Percentiles rank a stretch among this genome's conserved stretches.
Evolutionary conservation across 2,888 invertebrate genomes (phyloP).

Genomic region (Chloroclysta siterata): DNA sequence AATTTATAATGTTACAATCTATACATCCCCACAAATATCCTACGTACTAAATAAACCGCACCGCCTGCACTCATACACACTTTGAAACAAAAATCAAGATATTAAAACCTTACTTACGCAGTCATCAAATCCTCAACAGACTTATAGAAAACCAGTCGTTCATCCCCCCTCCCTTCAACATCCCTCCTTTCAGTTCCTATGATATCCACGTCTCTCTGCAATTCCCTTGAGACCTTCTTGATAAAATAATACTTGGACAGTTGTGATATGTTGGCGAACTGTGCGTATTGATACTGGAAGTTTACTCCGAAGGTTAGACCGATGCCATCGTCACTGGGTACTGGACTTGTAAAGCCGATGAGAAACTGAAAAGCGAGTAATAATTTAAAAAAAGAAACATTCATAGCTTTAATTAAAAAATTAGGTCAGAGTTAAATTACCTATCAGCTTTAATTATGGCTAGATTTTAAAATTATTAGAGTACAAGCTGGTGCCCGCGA

Average conservation of each 20-base stretch:
- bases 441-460: too few species aligned
- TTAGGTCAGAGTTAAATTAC: too few species aligned
- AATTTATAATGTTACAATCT: too few species aligned
- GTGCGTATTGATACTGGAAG: constrained; percentile 87
- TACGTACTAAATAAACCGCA: too few species aligned
- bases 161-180: constrained; percentile 54
- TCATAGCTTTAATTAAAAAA: too few species aligned
- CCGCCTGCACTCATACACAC: too few species aligned
- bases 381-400: background rate
- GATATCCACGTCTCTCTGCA: constrained; percentile 52
- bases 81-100: too few species aligned
- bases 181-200: constrained; percentile 40
- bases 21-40: too few species aligned
- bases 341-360: constrained; percentile 84
- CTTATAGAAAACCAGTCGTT: constrained; percentile 68
- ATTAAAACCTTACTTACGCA: constrained; percentile 19
- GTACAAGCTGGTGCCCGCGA: too few species aligned
- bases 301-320: constrained; percentile 84
- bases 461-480: too few species aligned
- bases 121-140: constrained; percentile 29
- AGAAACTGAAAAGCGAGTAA: constrained; percentile 76
- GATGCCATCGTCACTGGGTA: constrained; percentile 80
- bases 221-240: constrained; percentile 66
- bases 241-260: constrained; percentile 78
- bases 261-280: constrained; percentile 79